These are phyloP conservation scores for Paramisgurnus dabryanus DNA, from an alignment of 2,113 vertebrate genomes.

Conservation along the genomic window DNA sequence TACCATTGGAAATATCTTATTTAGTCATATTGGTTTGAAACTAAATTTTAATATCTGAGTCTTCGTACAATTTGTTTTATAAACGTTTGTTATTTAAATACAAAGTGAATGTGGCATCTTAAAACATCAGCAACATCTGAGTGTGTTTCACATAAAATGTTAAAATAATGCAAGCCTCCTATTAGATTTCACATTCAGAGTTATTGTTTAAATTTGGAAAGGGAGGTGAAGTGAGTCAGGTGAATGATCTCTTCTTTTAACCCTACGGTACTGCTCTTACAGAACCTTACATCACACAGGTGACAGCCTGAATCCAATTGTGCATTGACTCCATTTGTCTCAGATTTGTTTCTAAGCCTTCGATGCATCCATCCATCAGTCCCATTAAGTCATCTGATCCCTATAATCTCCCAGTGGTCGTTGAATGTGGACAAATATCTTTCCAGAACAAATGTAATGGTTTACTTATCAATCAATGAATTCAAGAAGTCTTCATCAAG, in stretches of 20 bases:
- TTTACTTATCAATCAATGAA: background rate
- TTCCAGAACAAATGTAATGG: background rate
- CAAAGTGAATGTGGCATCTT: too few species aligned
- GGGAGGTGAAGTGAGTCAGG: background rate
- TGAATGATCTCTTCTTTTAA: conserved; percentile 32
- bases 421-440: background rate
- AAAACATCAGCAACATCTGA: too few species aligned
- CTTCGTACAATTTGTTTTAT: too few species aligned
- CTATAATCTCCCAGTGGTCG: background rate
- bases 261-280: conserved; percentile 17
- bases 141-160: background rate
- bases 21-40: too few species aligned
- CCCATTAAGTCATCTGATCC: background rate
- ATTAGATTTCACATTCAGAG: conserved; percentile 9
- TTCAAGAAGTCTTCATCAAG: background rate
- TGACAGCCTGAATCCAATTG: background rate
- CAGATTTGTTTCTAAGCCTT: background rate
- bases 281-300: background rate
- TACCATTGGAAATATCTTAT: too few species aligned
- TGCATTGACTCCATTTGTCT: background rate
- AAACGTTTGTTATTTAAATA: too few species aligned
- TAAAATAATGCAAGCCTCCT: background rate
- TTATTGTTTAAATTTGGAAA: conserved; percentile 27
- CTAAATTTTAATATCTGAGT: too few species aligned
- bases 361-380: background rate